A percentile compares a stretch with the other conserved stretches of the same genome.
phyloP scores from a whole-genome alignment of 2,113 vertebrate species.

The Vombatus ursinus region DNA sequence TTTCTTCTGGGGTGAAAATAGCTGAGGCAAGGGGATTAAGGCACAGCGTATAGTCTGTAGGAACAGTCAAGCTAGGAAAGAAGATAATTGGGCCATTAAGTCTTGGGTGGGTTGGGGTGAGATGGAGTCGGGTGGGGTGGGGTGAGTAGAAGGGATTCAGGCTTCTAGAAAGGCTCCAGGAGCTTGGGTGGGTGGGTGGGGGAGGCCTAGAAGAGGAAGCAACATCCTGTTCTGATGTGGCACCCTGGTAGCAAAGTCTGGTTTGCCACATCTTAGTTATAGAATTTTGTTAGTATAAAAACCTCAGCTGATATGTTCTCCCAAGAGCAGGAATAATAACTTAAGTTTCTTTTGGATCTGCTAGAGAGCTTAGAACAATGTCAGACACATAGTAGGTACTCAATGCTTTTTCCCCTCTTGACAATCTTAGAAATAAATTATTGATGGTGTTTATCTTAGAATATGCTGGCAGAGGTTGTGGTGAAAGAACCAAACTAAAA shows the following conservation, averaged over 20 bases:
- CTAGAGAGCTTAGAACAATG: neutral
- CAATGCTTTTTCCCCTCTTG: neutral
- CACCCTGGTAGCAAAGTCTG: too few species aligned
- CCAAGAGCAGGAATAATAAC: too few species aligned
- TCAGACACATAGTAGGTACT: neutral
- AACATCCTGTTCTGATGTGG: too few species aligned
- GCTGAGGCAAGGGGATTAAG: neutral
- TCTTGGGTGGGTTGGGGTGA: neutral
- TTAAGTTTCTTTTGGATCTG: too few species aligned
- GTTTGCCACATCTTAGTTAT: too few species aligned
- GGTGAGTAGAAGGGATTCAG: neutral
- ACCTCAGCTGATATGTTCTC: too few species aligned
- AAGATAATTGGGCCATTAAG: neutral
- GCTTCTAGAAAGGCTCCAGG: neutral
- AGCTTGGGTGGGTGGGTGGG: too few species aligned
- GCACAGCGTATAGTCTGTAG: rapidly evolving
- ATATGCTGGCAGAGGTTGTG: neutral
- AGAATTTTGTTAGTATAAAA: too few species aligned
- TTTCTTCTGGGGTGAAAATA: neutral
- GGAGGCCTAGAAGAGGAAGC: too few species aligned
- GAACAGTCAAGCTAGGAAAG: neutral
- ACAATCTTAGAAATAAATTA: neutral
- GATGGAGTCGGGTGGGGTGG: neutral
- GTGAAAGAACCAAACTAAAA: neutral
- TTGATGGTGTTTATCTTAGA: neutral